A percentile compares a stretch with the other conserved stretches of the same genome.
These are phyloP conservation scores for Lasioglossum figueresi DNA, from an alignment of 2,888 invertebrate genomes.

Conservation along the genomic window DNA sequence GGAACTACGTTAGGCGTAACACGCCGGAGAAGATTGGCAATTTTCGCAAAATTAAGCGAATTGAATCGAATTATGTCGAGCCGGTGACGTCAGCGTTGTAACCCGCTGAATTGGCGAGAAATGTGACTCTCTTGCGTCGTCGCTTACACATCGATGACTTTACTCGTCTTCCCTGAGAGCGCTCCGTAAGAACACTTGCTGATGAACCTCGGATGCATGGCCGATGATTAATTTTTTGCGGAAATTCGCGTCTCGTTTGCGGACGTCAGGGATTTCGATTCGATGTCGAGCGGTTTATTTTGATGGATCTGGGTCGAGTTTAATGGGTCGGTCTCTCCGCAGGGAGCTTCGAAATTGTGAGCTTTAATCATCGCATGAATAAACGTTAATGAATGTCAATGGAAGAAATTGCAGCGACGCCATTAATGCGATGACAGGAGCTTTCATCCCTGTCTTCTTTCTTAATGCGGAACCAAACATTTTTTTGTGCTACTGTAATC, in stretches of 20 bases:
- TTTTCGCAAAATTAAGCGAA: constrained; percentile 82
- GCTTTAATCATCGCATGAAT: constrained; percentile 1
- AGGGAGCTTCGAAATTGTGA: not conserved
- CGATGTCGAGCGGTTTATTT: constrained; percentile 13
- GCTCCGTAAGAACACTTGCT: constrained; percentile 24
- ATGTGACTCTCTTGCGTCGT: constrained; percentile 71
- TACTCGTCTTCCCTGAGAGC: constrained; percentile 25
- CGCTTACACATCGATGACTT: constrained; percentile 65
- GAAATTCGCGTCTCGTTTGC: constrained; percentile 10
- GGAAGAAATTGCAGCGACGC: not conserved
- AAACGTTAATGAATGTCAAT: constrained; percentile 21
- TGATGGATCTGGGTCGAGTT: constrained; percentile 21
- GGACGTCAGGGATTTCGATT: not conserved
- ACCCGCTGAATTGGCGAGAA: constrained; percentile 82
- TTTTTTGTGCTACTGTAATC: too few species aligned
- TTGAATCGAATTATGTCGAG: constrained; percentile 82
- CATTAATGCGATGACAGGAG: not conserved
- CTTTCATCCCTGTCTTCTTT: not conserved
- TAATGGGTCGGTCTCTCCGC: not conserved
- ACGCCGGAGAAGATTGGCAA: constrained; percentile 79
- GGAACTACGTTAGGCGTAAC: constrained; percentile 65
- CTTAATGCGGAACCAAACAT: not conserved
- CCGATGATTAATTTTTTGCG: constrained; percentile 33
- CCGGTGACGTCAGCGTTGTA: constrained; percentile 80
- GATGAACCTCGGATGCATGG: constrained; percentile 11